Base-by-base conservation (phyloP, 1,140 invertebrate genomes). In the Agrilus planipennis region DNA sequence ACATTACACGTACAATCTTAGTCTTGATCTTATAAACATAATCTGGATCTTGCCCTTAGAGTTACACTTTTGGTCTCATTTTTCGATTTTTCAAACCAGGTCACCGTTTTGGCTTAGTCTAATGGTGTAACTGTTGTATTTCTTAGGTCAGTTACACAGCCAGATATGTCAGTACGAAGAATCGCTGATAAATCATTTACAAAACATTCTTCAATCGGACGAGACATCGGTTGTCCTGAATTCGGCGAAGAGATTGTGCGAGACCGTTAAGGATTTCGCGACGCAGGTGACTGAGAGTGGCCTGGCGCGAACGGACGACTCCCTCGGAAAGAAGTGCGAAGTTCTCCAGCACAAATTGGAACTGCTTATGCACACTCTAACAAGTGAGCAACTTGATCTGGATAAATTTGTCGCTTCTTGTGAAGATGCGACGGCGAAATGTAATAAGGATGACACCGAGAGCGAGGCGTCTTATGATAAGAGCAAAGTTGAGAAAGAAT, bases 201-300 rank as follows among this genome's bases (percentile, higher is more conserved):
- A 85, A 37, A 84, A 85, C 52, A 90, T 95, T 50, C 68, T 94
- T 31, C 84, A 92, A 61, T 85, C 84, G 3, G 78, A 88, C 54
- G 78, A 89, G 53, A 77, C 85, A 39, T 71, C 75, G 30, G 72
- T 79, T 29, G 73, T 89, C 40, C 73, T 88, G 35, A 69, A 72
- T 27, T 86, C 81, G 28, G 81, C 83, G 25, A 85, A 85, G 73
- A 83, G 79, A 17, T 58, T 89, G 16, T 88, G 81, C 62, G 81
- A 87, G 56, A 87, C 81, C 2, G 75, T 89, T 1, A 83, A 85
- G 58, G 80, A 87, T 42, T 79, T 90, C 56, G 73, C 80, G 11
- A 52, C 70, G 2, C 77, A 73, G 48, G 68, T 78, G 35, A 63
- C 65, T 30, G 72, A 76, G 46, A 68, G 70, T 41, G 70, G 67